Base-by-base conservation (phyloP, 2,797 vertebrate species). In the Rousettus madagascariensis region DNA sequence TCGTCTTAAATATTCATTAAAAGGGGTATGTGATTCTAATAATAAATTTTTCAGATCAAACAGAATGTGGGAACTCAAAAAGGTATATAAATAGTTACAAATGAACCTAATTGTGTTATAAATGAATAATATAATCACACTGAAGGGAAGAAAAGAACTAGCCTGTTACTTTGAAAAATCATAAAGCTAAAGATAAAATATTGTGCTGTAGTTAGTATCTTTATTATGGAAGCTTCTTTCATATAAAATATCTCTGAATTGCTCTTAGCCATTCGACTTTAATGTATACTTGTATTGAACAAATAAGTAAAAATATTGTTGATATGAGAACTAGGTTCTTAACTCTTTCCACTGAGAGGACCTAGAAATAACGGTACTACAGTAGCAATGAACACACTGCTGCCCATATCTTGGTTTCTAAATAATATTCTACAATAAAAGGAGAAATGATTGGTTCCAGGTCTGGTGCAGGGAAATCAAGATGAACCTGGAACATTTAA, bases 1-100 rank as follows among this genome's bases (percentile, higher is more conserved):
- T 94, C 13, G 5, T 94, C 13, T 87, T 86, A 92, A 86, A 51
- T 90, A 41, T 93, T 84, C 51, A 63, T 95, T 80, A 71, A 93
- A 95, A 72, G 17, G 85, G 20, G 38, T 92, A 36, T 86, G 8
- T 93, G 43, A 90, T 75, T 80, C 78, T 51, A 49, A 92, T 79
- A 91, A 57, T 59, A 84, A 96, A 88, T 89, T n/a, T 80, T 75
- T 65, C 33, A 85, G 22, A 43, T 84, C 49, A 90, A 63, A 33
- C 3, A 92, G 49, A 19, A 68, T 94, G 16, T 92, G 49, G 57
- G 57, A 95, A 85, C 51, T 38, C 9, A n/a, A 75, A 86, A 94
- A 86, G 11, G 3, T 75, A n/a, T 36, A 24, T 84, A 87, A 89
- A 71, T 65, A 90, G 80, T 71, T 90, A 89, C 33, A 95, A 55